These are phyloP conservation scores for Cinclus mexicanus DNA, from an alignment of 2,113 vertebrate species.

Conservation along the genomic window DNA sequence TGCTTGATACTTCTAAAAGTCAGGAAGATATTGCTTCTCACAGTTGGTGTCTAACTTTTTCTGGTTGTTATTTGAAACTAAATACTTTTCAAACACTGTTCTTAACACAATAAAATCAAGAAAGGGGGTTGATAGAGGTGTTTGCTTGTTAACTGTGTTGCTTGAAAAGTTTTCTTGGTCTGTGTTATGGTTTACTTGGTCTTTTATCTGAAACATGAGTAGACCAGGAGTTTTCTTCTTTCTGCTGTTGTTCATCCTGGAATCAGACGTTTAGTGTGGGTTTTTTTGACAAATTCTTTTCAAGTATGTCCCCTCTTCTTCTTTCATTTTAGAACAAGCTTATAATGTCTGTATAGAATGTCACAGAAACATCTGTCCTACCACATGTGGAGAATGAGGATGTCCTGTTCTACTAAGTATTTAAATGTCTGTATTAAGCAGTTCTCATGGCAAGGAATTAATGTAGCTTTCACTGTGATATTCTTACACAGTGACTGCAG, in stretches of 20 bases:
- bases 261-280: neutral
- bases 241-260: neutral
- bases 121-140: neutral
- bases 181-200: neutral
- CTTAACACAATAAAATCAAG: neutral
- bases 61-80: neutral
- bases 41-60: neutral
- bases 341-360: neutral
- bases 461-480: neutral
- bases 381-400: neutral
- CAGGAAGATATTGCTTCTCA: neutral
- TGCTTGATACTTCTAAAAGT: neutral
- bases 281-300: neutral
- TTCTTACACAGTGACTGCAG: neutral
- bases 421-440: neutral
- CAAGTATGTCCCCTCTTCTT: neutral
- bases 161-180: neutral
- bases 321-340: neutral
- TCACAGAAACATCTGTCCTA: neutral
- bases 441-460: neutral
- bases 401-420: neutral
- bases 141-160: neutral
- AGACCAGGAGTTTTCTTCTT: neutral
- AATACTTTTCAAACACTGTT: neutral
- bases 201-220: neutral